These are phyloP conservation scores for Tapera naevia DNA, from an alignment of 2,797 vertebrate genomes.

Conservation along the genomic window DNA sequence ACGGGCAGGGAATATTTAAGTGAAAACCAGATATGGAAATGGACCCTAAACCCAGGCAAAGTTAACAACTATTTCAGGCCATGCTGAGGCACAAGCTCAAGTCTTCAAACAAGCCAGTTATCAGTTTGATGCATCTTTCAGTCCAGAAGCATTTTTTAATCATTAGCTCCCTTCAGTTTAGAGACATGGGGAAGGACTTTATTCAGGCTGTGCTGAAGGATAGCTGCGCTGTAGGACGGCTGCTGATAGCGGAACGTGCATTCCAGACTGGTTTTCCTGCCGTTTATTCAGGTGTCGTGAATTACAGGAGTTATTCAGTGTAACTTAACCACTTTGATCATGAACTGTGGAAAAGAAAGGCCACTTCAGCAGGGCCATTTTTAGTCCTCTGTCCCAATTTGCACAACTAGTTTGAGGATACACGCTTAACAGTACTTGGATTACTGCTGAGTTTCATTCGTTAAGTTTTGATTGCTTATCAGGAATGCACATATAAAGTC, in stretches of 20 bases:
- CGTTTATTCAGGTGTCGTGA: neutral
- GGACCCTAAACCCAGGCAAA: neutral
- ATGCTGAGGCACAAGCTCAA: neutral
- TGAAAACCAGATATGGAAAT: neutral
- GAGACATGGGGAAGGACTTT: neutral
- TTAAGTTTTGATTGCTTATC: neutral
- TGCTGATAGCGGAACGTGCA: neutral
- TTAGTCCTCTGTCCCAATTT: neutral
- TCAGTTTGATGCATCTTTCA: neutral
- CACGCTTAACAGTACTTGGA: neutral
- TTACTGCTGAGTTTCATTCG: neutral
- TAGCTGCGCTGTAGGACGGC: neutral
- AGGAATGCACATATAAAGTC: neutral
- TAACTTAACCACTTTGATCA: conserved; percentile 8
- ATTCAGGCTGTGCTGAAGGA: neutral
- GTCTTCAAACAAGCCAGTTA: neutral
- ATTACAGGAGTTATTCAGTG: neutral
- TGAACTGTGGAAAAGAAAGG: conserved; percentile 2
- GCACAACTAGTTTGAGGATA: neutral
- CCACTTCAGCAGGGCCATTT: neutral
- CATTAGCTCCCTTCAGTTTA: neutral
- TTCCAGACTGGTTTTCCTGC: neutral
- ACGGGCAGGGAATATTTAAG: neutral
- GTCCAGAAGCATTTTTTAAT: neutral
- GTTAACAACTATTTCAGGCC: neutral